Conservation (phyloP, 1,140 invertebrate genomes). For the Archivesica marissinica region DNA sequence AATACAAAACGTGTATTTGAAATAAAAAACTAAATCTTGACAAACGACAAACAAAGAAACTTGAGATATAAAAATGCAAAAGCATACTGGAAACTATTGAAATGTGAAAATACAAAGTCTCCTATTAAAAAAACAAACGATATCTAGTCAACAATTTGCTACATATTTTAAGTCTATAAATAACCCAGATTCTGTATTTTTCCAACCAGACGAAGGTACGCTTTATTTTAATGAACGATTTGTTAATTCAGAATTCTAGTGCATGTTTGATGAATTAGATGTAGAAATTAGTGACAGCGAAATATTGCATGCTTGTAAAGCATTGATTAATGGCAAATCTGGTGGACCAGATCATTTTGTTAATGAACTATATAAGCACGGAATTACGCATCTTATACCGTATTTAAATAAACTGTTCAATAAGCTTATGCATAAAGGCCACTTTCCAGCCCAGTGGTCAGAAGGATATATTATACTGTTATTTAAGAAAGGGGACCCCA, state of each 20-base stretch:
- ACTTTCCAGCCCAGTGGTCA: slow-evolving; percentile 21
- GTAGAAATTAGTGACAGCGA: neutral
- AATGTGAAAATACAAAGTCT: too few species aligned
- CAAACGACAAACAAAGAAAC: neutral
- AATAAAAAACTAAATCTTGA: slow-evolving; percentile 4
- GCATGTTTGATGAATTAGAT: slow-evolving; percentile 26
- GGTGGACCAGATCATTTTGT: slow-evolving; percentile 5
- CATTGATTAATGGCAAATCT: neutral
- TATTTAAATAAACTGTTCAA: slow-evolving; percentile 30
- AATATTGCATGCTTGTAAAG: neutral
- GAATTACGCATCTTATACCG: neutral
- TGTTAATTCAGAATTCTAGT: neutral
- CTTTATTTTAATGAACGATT: slow-evolving; percentile 4
- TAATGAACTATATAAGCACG: slow-evolving; percentile 25
- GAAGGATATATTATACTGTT: slow-evolving; percentile 29
- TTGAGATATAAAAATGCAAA: slow-evolving; percentile 18
- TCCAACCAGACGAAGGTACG: slow-evolving; percentile 3
- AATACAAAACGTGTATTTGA: neutral
- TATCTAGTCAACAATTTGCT: too few species aligned
- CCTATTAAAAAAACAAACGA: too few species aligned
- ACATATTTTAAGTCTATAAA: slow-evolving; percentile 16
- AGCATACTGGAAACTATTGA: too few species aligned
- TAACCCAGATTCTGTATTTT: neutral
- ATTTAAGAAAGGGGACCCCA: slow-evolving; percentile 37
- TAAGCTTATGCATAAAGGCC: slow-evolving; percentile 19